Base-by-base conservation (phyloP, 2,797 vertebrate genomes). In the Smutsia gigantea region DNA sequence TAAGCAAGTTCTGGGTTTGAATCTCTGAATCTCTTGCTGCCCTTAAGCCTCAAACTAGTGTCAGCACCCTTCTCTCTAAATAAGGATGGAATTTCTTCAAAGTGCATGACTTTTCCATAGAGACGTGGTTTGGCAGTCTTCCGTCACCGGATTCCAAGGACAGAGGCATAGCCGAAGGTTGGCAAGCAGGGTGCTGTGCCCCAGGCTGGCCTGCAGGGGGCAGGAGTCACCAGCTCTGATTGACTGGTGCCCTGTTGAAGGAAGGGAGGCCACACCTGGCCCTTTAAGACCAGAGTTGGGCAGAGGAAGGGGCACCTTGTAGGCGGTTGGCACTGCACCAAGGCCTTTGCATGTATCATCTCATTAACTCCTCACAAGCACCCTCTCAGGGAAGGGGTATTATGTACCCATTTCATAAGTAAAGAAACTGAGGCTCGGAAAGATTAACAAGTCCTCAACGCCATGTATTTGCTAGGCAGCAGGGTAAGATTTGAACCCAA, bases 181-280 rank as follows among this genome's bases (percentile, higher is more conserved):
- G n/a, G 46, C n/a, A 89, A 46, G 51, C 0, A 46, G 2, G 61
- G 55, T 95, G 94, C 69, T 93, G 29, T 97, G 71, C 39, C 75
- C 5, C 0, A 25, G 12, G 21, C 8, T 93, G 93, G 79, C 88
- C 97, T 97, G 95, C 83, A 97, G 96, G 91, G 97, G 97, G 94
- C 96, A 96, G 95, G 42, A 97, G 51, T 78, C 72, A 92, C 96
- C 92, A 81, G 87, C 37, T 86, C 87, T 88, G 86, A 82, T 13
- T 19, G 29, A 68, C 37, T 63, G 59, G 4, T 87, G 15, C 27
- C 63, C 55, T 64, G 68, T 29, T n/a, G 7, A 27, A 53, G 7
- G 59, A 25, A 42, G 4, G 31, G 57, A 21, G 39, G 21, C 18
- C 46, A 27, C 0, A 4, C 9, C n/a, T 37, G 29, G n/a, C n/a